Evolutionary conservation across 1,140 invertebrate genomes (phyloP).

Genomic region (Orchestia grillus): DNA sequence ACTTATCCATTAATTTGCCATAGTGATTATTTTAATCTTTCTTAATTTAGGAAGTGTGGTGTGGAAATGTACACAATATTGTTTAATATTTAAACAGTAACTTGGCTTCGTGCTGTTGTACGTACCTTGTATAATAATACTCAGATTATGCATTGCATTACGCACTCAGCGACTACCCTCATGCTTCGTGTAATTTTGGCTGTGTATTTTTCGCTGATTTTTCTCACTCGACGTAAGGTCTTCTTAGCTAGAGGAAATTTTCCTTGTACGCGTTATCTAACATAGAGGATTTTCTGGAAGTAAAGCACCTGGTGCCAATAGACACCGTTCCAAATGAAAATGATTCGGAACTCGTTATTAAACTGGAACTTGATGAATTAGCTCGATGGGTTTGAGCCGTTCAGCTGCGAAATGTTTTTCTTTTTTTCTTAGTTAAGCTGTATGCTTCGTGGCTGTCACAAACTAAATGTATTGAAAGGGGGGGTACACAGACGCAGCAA

Average conservation of each 20-base stretch:
- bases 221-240: neutral
- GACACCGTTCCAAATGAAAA: neutral
- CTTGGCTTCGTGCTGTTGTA: neutral
- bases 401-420: neutral
- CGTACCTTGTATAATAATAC: neutral
- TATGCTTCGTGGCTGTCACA: neutral
- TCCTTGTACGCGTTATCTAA: neutral
- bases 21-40: too few species aligned
- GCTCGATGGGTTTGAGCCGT: neutral
- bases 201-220: neutral
- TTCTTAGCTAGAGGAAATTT: neutral
- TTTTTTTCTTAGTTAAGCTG: neutral
- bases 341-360: neutral
- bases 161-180: too few species aligned
- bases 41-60: too few species aligned
- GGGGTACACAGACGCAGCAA: neutral
- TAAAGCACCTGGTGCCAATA: neutral
- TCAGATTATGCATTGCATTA: neutral
- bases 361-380: neutral
- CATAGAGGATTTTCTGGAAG: neutral
- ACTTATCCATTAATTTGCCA: too few species aligned
- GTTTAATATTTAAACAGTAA: too few species aligned
- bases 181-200: neutral
- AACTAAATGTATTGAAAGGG: neutral
- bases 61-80: too few species aligned